A percentile compares a stretch with the other conserved stretches of the same genome.
These are phyloP conservation scores for Coenonympha glycerion DNA, from an alignment of 2,888 invertebrate species.

Conservation along the genomic window DNA sequence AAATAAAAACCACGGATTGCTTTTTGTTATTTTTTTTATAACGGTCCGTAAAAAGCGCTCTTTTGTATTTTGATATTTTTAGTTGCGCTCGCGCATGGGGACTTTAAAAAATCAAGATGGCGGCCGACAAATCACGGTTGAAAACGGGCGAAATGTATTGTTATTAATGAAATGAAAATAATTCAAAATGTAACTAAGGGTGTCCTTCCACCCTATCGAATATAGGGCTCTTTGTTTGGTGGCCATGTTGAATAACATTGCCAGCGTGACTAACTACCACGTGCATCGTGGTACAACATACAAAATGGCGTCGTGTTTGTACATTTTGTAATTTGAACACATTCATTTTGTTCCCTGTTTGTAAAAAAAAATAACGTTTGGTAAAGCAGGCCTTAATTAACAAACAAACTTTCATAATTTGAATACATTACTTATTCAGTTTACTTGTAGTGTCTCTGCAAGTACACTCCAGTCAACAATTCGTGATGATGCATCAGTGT, in stretches of 20 bases:
- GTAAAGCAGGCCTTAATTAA: no score
- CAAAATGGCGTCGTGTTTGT: conserved; percentile 18
- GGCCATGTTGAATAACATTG: conserved; percentile 66
- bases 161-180: conserved; percentile 72
- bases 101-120: conserved; percentile 66
- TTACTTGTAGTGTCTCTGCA: no score
- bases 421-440: no score
- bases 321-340: conserved; percentile 8
- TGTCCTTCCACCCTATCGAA: conserved; percentile 43
- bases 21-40: conserved; percentile 11
- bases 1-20: conserved; percentile 5
- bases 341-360: background rate
- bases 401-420: no score
- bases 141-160: conserved; percentile 74
- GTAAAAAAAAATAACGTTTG: background rate
- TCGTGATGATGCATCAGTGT: background rate
- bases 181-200: conserved; percentile 57
- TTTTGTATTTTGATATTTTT: conserved; percentile 34
- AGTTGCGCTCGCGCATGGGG: conserved; percentile 43
- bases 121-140: conserved; percentile 72
- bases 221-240: conserved; percentile 34
- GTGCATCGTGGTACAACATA: conserved; percentile 2
- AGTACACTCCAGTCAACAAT: no score
- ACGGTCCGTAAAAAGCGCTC: conserved; percentile 20
- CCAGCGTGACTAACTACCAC: conserved; percentile 54